A percentile compares a stretch with the other conserved stretches of the same genome.
Evolutionary conservation across 2,797 vertebrate genomes (phyloP).

Genomic region (Distichodus sexfasciatus): DNA sequence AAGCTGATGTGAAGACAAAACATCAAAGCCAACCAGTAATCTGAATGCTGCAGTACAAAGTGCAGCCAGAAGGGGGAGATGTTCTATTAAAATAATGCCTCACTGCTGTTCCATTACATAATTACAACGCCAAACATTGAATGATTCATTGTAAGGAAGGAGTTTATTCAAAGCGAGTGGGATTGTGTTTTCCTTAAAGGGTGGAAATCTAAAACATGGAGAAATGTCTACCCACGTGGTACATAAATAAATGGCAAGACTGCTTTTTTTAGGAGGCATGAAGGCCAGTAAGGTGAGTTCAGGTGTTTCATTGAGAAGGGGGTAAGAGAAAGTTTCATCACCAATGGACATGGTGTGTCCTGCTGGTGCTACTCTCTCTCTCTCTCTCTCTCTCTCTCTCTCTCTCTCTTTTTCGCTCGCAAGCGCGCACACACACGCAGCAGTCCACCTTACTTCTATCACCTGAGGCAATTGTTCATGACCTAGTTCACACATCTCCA

Average conservation of each 20-base stretch:
- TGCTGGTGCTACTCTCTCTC: background rate
- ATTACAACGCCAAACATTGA: conserved; percentile 38
- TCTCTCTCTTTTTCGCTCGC: background rate
- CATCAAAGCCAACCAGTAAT: conserved; percentile 17
- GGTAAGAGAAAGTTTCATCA: conserved; percentile 8
- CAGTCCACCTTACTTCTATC: background rate
- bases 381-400: background rate
- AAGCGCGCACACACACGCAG: background rate
- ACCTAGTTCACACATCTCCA: background rate
- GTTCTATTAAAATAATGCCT: conserved; percentile 22
- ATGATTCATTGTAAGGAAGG: conserved; percentile 32
- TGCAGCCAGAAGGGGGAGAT: conserved; percentile 28
- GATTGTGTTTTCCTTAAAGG: conserved; percentile 9
- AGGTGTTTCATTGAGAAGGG: background rate
- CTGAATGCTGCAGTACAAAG: background rate
- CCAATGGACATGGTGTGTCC: background rate
- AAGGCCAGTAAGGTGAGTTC: background rate
- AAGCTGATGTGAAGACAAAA: background rate
- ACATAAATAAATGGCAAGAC: background rate
- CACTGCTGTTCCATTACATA: conserved; percentile 16
- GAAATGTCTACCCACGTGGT: background rate
- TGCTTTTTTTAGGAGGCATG: background rate
- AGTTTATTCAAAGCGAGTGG: conserved; percentile 21
- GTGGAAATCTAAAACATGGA: background rate
- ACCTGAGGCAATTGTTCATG: background rate